These are phyloP conservation scores for Cheiracanthium punctorium DNA, from an alignment of 2,888 invertebrate species.

Conservation along the genomic window DNA sequence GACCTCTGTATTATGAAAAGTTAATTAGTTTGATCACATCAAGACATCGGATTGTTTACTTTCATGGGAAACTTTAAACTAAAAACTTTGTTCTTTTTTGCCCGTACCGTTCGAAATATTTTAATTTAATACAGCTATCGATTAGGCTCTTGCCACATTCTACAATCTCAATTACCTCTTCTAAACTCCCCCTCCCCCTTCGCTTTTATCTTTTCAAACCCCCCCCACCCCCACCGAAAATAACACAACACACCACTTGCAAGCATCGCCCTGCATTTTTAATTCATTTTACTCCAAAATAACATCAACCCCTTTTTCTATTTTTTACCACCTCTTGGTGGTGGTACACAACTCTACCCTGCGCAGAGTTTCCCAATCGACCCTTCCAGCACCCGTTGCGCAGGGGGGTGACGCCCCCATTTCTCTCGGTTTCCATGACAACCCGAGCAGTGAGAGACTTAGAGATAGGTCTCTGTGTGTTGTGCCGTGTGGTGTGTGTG, in stretches of 20 bases:
- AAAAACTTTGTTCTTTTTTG: neutral
- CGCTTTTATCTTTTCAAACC: neutral
- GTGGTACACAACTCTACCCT: slow-evolving; percentile 26
- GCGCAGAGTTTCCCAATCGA: slow-evolving; percentile 36
- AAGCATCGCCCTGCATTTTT: slow-evolving; percentile 4
- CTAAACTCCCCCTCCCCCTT: neutral
- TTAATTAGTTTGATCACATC: neutral
- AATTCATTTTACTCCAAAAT: slow-evolving; percentile 57
- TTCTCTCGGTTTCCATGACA: slow-evolving; percentile 31
- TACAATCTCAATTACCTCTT: slow-evolving; percentile 1
- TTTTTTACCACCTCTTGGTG: neutral
- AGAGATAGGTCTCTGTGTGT: slow-evolving; percentile 25
- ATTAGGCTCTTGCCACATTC: neutral
- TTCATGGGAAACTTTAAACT: neutral
- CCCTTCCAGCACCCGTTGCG: slow-evolving; percentile 52
- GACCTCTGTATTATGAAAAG: neutral
- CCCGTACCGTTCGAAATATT: neutral
- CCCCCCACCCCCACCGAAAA: slow-evolving; percentile 8
- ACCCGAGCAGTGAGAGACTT: slow-evolving; percentile 40
- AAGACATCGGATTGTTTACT: neutral
- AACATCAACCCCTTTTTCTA: slow-evolving; percentile 33
- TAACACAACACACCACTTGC: neutral
- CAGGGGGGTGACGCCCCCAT: slow-evolving; percentile 27
- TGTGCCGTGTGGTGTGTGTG: slow-evolving; percentile 8
- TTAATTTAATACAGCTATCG: slow-evolving; percentile 8